phyloP scores from a whole-genome alignment of 2,888 invertebrate species.

The Chymomyza fuscimana region DNA sequence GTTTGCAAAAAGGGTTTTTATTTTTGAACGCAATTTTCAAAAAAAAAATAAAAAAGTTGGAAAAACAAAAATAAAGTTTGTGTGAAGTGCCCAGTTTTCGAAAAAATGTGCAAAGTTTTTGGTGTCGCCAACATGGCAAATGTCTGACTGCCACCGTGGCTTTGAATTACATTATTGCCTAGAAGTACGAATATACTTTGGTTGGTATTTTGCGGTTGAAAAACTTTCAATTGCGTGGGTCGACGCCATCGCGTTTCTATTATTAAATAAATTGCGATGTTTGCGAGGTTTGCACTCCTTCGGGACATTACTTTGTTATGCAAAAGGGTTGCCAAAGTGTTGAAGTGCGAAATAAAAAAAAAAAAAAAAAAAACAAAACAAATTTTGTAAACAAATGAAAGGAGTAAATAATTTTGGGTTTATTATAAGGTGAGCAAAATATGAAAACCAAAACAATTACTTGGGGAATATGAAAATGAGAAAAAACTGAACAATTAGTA shows the following conservation, averaged over 20 bases:
- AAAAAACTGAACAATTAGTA: neutral
- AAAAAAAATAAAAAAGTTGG: constrained; percentile 17
- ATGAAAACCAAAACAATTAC: neutral
- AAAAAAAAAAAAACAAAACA: neutral
- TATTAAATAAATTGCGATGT: constrained; percentile 65
- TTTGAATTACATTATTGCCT: constrained; percentile 73
- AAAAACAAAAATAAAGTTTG: constrained; percentile 22
- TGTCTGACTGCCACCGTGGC: constrained; percentile 16
- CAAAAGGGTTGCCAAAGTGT: constrained; percentile 10
- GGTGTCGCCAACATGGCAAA: constrained; percentile 54
- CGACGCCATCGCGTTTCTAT: constrained; percentile 48
- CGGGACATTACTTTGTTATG: constrained; percentile 37
- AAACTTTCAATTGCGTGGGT: constrained; percentile 73
- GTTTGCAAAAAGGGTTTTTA: constrained; percentile 47
- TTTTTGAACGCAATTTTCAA: constrained; percentile 63
- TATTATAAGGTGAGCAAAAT: neutral
- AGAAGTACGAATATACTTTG: constrained; percentile 63
- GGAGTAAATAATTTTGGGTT: neutral
- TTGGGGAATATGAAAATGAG: neutral
- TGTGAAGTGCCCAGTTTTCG: constrained; percentile 49
- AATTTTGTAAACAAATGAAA: neutral
- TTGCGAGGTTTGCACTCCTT: constrained; percentile 16
- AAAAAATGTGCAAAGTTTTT: constrained; percentile 66
- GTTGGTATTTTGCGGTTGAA: constrained; percentile 67
- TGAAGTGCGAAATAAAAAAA: neutral